Percentiles rank a stretch among this genome's conserved stretches.
phyloP scores from a whole-genome alignment of 2,113 vertebrate genomes.

The Capra hircus region DNA sequence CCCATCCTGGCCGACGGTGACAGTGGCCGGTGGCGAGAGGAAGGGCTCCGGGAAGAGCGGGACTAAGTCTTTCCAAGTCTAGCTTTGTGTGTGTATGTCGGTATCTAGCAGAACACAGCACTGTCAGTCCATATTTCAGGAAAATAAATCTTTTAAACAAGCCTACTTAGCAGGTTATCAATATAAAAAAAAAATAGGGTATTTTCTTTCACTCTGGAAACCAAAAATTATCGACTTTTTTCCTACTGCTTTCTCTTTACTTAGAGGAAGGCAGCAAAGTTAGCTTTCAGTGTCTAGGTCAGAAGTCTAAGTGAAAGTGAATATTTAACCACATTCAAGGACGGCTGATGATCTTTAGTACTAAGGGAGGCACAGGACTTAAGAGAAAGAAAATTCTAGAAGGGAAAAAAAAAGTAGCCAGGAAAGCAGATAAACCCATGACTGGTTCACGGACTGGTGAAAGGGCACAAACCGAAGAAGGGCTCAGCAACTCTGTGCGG shows the following conservation, averaged over 20 bases:
- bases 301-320: constrained; percentile 25
- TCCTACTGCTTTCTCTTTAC: not conserved
- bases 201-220: not conserved
- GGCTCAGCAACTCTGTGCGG: rapidly evolving
- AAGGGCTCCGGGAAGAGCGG: rapidly evolving
- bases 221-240: not conserved
- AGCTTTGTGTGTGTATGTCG: rapidly evolving
- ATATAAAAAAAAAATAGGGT: rapidly evolving
- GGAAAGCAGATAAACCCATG: rapidly evolving
- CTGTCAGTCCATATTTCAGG: not conserved
- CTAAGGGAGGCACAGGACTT: not conserved
- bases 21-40: rapidly evolving
- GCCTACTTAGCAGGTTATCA: not conserved
- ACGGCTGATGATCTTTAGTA: not conserved
- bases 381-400: not conserved
- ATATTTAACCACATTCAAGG: constrained; percentile 46
- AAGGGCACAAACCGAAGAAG: rapidly evolving
- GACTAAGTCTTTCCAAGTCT: rapidly evolving
- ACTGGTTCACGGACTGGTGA: rapidly evolving
- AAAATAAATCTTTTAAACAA: not conserved
- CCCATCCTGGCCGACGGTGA: not conserved
- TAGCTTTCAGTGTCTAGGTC: not conserved
- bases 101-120: no score
- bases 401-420: no score
- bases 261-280: not conserved